Evolutionary conservation across 2,888 invertebrate genomes (phyloP).

Genomic region (Anarsia innoxiella): DNA sequence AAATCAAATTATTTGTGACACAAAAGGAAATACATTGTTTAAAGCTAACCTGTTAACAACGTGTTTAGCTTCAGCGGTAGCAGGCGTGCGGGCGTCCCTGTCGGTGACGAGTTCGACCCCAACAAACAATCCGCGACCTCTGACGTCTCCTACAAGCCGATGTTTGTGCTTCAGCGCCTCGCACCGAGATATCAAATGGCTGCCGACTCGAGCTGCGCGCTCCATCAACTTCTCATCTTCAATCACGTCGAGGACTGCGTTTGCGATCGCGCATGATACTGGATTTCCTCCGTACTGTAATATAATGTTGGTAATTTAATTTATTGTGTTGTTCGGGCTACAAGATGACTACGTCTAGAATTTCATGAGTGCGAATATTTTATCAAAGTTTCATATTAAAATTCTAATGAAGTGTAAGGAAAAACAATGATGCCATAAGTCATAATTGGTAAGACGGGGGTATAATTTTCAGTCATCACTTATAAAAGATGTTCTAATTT

Average conservation of each 20-base stretch:
- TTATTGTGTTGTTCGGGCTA: no score
- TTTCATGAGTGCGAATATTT: no score
- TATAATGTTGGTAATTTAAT: background rate
- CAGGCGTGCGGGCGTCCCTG: constrained; percentile 83
- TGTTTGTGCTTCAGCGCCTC: constrained; percentile 83
- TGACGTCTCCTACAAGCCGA: constrained; percentile 87
- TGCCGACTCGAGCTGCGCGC: constrained; percentile 88
- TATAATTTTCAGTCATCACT: no score
- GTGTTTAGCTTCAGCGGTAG: constrained; percentile 86
- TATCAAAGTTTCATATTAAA: no score
- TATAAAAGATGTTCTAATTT: no score
- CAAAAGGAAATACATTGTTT: no score
- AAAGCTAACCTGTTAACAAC: constrained; percentile 77
- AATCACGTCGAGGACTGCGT: constrained; percentile 95
- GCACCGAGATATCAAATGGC: constrained; percentile 82
- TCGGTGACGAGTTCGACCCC: constrained; percentile 94
- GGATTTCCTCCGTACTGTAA: constrained; percentile 98
- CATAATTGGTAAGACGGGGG: no score
- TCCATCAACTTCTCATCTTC: constrained; percentile 90
- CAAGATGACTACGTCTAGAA: no score
- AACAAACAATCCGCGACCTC: constrained; percentile 95
- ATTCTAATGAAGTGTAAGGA: no score
- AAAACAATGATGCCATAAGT: no score
- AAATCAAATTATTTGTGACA: no score
- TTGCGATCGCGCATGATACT: constrained; percentile 97